Base-by-base conservation (phyloP, 2,888 invertebrate genomes). In the Andrena minutula region DNA sequence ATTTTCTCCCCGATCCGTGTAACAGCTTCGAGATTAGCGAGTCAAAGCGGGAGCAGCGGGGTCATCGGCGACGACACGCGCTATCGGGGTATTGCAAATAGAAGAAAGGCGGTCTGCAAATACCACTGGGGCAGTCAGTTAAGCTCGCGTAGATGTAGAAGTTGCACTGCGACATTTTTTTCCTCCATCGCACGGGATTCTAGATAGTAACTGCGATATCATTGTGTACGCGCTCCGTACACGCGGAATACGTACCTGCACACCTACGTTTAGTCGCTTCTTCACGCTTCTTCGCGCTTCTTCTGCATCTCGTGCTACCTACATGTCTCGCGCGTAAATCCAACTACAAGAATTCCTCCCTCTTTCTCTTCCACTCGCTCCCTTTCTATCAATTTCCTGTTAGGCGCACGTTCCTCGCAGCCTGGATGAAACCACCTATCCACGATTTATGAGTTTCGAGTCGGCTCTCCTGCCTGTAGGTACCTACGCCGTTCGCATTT, bases 81-180 rank as follows among this genome's bases (percentile, higher is more conserved):
- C 87, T 88, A 88, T 88, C 88, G 79, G 69, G 8, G 76, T 51
- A 71, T 26, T 78, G 77, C 81, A 83, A 86, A 87, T 86, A 86
- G 77, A 83, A 76, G 81, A 86, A 86, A 79, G 73, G 28, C 64
- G 60, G 53, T 86, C 82, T 74, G 82, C 78, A 85, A 87, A 87
- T 87, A 87, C 87, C 86, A 83, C 78, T 82, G 86, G 86, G 84
- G 68, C 87, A 86, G 66, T 86, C 84, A 81, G 86, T 84, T 71
- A 82, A 65, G 65, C 58, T 64, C 79, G 65, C 66, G 51, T 58
- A 58, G 75, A 73, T 72, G 58, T 58, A 69, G 68, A 71, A 80
- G 63, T 26, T n/a, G 32, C 63, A 68, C 41, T 58, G 35, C 70
- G 35, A 71, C 26, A 68, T 66, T 77, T 77, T 76, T 81, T 76